Base-by-base conservation (phyloP, 2,888 invertebrate genomes). In the Parnassius mnemosyne region DNA sequence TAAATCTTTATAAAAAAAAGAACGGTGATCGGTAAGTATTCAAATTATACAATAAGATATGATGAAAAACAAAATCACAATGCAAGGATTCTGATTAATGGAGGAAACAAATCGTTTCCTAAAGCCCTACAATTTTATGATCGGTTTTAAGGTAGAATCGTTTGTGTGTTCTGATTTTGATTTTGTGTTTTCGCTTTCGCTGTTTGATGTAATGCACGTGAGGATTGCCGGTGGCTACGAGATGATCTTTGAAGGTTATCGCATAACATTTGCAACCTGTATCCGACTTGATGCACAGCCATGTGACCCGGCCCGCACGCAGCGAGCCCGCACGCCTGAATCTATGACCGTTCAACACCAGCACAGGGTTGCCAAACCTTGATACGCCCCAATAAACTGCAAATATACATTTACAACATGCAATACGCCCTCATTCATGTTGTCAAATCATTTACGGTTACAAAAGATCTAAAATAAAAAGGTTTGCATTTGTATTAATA, bases 231-330 rank as follows among this genome's bases (percentile, higher is more conserved):
- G 81, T 75, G n/a, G 76, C 76, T 41, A 84, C 65, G 56, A 88
- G 66, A 20, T 67, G 71, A 53, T 80, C 70, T 68, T 69, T 63
- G 20, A 71, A 53, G 1, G 88, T 88, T 66, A 85, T 69, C 12
- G 77, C 83, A 66, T 80, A 80, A 66, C 85, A 82, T 61, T 69
- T 79, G 75, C 88, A 89, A 56, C 88, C 88, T 13, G 72, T 73
- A 71, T 88, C 88, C 0, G 87, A 87, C 71, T 87, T 88, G 70
- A 85, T 89, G 71, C 88, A 88, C n/a, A 81, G 76, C 88, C 88
- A 88, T 0, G 77, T 77, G 53, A 68, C 66, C 10, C 67, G 68
- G 42, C 71, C 71, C 10, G 70, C 71, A 10, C 67, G 70, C 41
- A 70, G 46, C 56, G 69, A 69, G 2, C 77, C 76, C 25, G 72